Conservation (phyloP, 1,140 invertebrate species). For the Atta colombica region DNA sequence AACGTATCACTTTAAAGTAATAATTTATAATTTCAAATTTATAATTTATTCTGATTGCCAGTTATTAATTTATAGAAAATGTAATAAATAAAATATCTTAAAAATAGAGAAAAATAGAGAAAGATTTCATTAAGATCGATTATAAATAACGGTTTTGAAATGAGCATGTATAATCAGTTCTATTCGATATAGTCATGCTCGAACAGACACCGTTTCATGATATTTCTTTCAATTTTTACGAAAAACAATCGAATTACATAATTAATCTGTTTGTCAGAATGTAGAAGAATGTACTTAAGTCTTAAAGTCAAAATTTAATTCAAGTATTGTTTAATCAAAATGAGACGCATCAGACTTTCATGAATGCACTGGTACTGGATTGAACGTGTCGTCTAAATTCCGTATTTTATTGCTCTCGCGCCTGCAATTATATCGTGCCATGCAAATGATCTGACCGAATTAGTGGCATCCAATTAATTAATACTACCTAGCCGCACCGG, state of each 20-base stretch:
- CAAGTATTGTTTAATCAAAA: not conserved
- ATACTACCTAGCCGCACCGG: conserved; percentile 53
- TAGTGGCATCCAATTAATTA: conserved; percentile 75
- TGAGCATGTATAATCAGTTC: not conserved
- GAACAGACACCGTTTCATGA: not conserved
- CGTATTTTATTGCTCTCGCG: conserved; percentile 63
- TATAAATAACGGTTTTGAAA: conserved; percentile 5
- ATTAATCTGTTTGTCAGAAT: not conserved
- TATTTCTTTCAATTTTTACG: not conserved
- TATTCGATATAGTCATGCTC: not conserved
- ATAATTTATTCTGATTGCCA: not conserved
- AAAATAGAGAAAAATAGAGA: not conserved
- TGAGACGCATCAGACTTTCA: not conserved
- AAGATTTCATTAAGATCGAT: not conserved
- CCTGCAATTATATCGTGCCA: conserved; percentile 68
- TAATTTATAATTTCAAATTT: not conserved
- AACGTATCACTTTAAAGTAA: not conserved
- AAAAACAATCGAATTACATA: not conserved
- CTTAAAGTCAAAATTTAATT: not conserved
- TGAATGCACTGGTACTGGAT: not conserved
- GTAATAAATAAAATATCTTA: not conserved
- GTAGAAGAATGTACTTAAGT: not conserved
- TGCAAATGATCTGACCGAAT: conserved; percentile 72
- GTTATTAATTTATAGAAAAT: not conserved
- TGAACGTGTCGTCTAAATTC: conserved; percentile 27